Base-by-base conservation (phyloP, 2,888 invertebrate genomes). In the Drosophila subquinaria region DNA sequence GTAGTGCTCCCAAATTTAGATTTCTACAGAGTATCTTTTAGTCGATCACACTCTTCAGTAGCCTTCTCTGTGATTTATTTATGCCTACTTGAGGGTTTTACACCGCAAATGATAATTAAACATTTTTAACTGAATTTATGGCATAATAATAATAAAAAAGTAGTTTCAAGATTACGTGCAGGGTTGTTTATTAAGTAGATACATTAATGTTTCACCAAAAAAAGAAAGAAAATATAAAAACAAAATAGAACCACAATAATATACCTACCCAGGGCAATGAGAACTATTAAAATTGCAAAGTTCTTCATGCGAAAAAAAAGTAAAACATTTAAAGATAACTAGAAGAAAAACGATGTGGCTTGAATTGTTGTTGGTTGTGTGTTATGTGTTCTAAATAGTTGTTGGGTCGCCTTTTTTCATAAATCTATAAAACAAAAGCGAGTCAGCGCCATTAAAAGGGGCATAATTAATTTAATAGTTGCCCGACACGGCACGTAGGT, bases 381-480 rank as follows among this genome's bases (percentile, higher is more conserved):
- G 20, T 20, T 20, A 20, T 20, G 55, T 66, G 64, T 66, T 48
- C 43, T 57, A 42, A 63, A 64, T 61, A 55, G 40, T 55, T 57
- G 10, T 20, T 43, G 42, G 36, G 35, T 48, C 38, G 38, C 63
- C 48, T 67, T 50, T 55, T 69, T 76, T 56, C 59, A 84, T 81
- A 76, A 84, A 82, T 76, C 73, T 70, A 84, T 79, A 69, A 81
- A 69, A 64, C 57, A 62, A 38, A 51, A 60, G 47, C 68, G 42
- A 72, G 63, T 50, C 72, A 67, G 63, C 66, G 67, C 67, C 73
- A 81, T 86, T 75, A 88, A 80, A 69, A 60, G 51, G 45, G 55
- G 57, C 71, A 73, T 86, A 86, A 81, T 88, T 85, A 83, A 89
- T 86, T 85, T 88, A 79, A 85, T 85, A 76, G 81, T 73, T 27